A percentile compares a stretch with the other conserved stretches of the same genome.
These are phyloP conservation scores for Arremon brunneinucha DNA, from an alignment of 2,797 vertebrate genomes.

Conservation along the genomic window DNA sequence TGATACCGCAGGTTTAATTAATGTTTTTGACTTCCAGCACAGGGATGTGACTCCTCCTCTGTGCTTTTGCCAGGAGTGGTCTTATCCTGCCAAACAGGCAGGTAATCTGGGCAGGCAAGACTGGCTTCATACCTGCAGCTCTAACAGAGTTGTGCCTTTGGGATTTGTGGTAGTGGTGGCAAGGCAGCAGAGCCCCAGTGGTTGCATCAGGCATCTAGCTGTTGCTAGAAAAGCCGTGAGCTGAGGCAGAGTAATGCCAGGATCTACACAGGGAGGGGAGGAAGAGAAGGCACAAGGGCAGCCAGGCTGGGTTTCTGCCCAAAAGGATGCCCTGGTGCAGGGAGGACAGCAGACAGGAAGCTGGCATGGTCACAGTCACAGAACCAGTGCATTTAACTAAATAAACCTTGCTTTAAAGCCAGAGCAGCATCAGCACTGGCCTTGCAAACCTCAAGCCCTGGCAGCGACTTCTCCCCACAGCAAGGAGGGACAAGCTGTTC, in stretches of 20 bases:
- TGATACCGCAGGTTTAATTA: constrained; percentile 49
- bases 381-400: neutral
- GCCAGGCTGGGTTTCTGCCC: neutral
- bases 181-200: neutral
- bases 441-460: neutral
- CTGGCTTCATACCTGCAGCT: constrained; percentile 17
- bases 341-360: neutral
- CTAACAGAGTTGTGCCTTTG: neutral
- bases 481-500: neutral
- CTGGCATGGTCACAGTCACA: neutral
- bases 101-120: constrained; percentile 6
- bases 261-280: neutral
- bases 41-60: constrained; percentile 33
- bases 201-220: neutral
- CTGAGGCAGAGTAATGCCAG: neutral
- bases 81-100: neutral
- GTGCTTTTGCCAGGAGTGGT: constrained; percentile 22
- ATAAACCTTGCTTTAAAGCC: neutral
- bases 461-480: neutral
- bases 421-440: neutral
- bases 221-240: neutral
- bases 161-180: neutral
- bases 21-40: constrained; percentile 41
- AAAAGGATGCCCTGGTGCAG: neutral
- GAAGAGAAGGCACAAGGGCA: neutral